A percentile compares a stretch with the other conserved stretches of the same genome.
These are phyloP conservation scores for Crematogaster levior DNA, from an alignment of 2,888 invertebrate species.

Conservation along the genomic window DNA sequence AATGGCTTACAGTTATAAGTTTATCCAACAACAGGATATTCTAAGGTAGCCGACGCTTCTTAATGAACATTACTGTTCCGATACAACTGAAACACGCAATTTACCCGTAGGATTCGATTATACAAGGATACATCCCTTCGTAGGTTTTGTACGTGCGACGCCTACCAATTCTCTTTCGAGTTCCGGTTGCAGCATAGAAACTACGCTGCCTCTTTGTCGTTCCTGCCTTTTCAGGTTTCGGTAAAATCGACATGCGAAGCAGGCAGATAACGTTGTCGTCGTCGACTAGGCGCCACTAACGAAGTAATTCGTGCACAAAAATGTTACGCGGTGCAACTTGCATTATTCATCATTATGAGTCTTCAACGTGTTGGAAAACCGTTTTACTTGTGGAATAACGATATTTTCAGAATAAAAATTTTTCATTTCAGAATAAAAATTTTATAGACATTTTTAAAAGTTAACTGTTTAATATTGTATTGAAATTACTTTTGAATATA, in stretches of 20 bases:
- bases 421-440: too few species aligned
- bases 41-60: neutral
- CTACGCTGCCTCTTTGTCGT: slow-evolving; percentile 64
- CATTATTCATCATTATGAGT: slow-evolving; percentile 76
- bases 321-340: slow-evolving; percentile 76
- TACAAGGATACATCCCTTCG: slow-evolving; percentile 60
- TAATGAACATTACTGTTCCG: slow-evolving; percentile 63
- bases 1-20: neutral
- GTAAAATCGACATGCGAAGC: slow-evolving; percentile 80
- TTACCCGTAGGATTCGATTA: slow-evolving; percentile 64
- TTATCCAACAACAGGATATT: neutral
- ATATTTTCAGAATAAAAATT: slow-evolving; percentile 54
- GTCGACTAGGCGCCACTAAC: slow-evolving; percentile 74
- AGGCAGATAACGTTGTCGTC: slow-evolving; percentile 69
- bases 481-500: neutral
- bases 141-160: slow-evolving; percentile 61
- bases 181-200: slow-evolving; percentile 60
- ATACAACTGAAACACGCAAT: slow-evolving; percentile 51
- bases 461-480: neutral
- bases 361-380: slow-evolving; percentile 54
- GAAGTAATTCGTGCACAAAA: slow-evolving; percentile 83
- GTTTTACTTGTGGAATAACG: slow-evolving; percentile 43
- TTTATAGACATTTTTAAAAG: neutral
- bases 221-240: slow-evolving; percentile 75
- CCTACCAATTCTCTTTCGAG: slow-evolving; percentile 48